phyloP scores from a whole-genome alignment of 2,113 vertebrate genomes.

The Poeciliopsis prolifica region DNA sequence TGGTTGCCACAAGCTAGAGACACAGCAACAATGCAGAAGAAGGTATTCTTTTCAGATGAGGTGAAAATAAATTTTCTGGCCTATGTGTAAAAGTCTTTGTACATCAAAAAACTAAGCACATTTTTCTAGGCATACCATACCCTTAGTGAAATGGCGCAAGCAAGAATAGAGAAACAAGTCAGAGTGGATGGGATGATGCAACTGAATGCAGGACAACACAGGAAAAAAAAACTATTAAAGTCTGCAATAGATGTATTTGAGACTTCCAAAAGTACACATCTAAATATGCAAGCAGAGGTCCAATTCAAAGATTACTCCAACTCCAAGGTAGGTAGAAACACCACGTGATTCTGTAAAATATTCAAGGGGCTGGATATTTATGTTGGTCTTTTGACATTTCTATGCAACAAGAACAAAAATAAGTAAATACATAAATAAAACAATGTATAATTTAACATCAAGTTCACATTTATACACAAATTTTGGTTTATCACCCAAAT shows the following conservation, averaged over 20 bases:
- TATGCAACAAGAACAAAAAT: too few relatives aligned
- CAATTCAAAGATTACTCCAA: neutral
- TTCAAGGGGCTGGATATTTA: neutral
- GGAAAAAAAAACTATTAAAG: neutral
- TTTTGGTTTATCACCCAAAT: neutral
- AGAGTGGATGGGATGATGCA: neutral
- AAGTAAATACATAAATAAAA: too few relatives aligned
- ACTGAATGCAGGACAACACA: neutral
- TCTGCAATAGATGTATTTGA: neutral
- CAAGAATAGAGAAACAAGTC: neutral
- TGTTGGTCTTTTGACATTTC: too few relatives aligned
- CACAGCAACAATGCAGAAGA: neutral
- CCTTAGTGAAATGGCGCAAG: neutral
- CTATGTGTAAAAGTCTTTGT: neutral
- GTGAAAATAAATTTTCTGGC: neutral
- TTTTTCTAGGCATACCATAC: neutral
- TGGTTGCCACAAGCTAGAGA: neutral
- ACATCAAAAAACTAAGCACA: neutral
- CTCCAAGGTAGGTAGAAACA: neutral
- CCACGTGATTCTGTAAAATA: neutral
- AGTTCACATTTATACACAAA: neutral
- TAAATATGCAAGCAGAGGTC: neutral
- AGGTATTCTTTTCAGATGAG: neutral
- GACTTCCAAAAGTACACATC: neutral
- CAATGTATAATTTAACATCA: too few relatives aligned